Base-by-base conservation (phyloP, 2,888 invertebrate genomes). In the Melinaea marsaeus region DNA sequence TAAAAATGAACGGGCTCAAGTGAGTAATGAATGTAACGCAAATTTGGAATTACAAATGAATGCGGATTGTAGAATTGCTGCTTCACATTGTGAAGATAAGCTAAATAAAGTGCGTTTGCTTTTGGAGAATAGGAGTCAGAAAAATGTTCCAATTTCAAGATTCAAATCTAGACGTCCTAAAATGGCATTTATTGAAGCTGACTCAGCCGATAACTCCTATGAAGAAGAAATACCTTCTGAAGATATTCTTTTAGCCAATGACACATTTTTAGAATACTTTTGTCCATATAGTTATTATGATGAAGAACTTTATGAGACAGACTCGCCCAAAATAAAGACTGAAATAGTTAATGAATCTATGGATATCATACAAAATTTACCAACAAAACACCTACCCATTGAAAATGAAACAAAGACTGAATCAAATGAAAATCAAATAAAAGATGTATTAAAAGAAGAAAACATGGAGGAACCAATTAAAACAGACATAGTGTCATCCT, bases 201-300 rank as follows among this genome's bases (percentile, higher is more conserved):
- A 75, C 37, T 81, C 81, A 0, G 75, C 84, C 0, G 83, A 84
- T 68, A 87, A 89, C 22, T 73, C 73, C 48, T 88, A 83, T 67
- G 86, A 85, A 76, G 88, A 88, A 78, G 87, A 88, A 4, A 83
- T 87, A 57, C 70, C 79, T 0, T 77, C 82, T 0, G 88, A 89
- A 69, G 84, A 85, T 72, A 81, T 85, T 67, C 75, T 79, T n/a
- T 69, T 83, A 13, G 70, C 83, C 0, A 79, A 79, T 58, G 73
- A 80, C 6, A 71, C 77, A 0, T 75, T 70, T 60, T 70, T 86
- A 42, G 77, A 86, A 64, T 85, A 74, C 64, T 75, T 74, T 35
- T 79, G 79, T 56, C 80, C 84, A 0, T 67, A 66, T 45, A 80
- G 77, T 64, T 74, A 74, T 60, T 79, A 83, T 7, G 69, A 77